Conservation (phyloP, 1,140 invertebrate species). For the Lucilia cuprina region DNA sequence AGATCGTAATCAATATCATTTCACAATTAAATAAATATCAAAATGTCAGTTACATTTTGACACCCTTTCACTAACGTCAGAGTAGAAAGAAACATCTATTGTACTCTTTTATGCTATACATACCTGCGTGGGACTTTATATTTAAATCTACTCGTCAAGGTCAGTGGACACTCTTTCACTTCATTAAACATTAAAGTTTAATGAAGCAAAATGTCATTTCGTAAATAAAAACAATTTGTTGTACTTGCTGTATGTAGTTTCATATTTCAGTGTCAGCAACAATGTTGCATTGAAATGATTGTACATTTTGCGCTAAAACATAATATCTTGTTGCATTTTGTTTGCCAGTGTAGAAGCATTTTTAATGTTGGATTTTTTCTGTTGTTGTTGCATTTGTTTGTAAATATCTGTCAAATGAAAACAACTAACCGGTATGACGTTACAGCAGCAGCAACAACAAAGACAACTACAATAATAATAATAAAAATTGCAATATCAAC, state of each 20-base stretch:
- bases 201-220: too few relatives aligned
- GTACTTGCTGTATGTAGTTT: background rate
- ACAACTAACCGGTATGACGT: slow-evolving; percentile 9
- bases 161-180: too few relatives aligned
- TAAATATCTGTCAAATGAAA: background rate
- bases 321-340: background rate
- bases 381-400: background rate
- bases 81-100: too few relatives aligned
- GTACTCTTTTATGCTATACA: too few relatives aligned
- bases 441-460: background rate
- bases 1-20: too few relatives aligned
- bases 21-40: too few relatives aligned
- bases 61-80: too few relatives aligned
- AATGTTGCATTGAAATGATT: background rate
- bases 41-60: too few relatives aligned
- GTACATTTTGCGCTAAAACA: background rate
- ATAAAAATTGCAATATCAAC: background rate
- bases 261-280: background rate
- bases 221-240: too few relatives aligned
- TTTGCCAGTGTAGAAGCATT: background rate
- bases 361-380: background rate
- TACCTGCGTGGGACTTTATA: too few relatives aligned
- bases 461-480: background rate
- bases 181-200: too few relatives aligned
- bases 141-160: too few relatives aligned